These are phyloP conservation scores for Psophia crepitans DNA, from an alignment of 2,113 vertebrate species.

Conservation along the genomic window DNA sequence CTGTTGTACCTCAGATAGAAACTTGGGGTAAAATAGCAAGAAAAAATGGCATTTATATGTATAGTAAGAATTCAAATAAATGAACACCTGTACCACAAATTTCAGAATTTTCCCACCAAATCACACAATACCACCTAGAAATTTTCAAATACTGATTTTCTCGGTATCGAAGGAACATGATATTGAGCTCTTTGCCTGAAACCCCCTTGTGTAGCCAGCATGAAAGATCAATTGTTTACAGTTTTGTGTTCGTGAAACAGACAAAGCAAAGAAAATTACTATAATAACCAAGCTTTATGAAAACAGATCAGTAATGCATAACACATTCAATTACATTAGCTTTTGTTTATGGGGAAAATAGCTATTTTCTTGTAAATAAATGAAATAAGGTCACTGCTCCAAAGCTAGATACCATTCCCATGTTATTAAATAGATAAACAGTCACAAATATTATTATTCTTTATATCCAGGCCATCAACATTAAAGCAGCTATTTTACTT, in stretches of 20 bases:
- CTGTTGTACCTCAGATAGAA: background rate
- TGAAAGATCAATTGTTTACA: conserved; percentile 40
- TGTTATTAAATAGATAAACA: conserved; percentile 34
- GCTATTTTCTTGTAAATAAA: conserved; percentile 63
- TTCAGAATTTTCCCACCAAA: background rate
- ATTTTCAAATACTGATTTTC: background rate
- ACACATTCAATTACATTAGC: conserved; percentile 20
- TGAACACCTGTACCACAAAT: background rate
- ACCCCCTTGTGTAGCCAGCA: background rate
- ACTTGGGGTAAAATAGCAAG: background rate
- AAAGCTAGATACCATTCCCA: background rate
- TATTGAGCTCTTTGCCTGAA: background rate
- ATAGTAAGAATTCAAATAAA: background rate
- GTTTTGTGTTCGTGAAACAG: conserved; percentile 28
- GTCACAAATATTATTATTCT: conserved; percentile 27
- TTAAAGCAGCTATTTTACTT: conserved; percentile 35
- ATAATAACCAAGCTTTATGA: conserved; percentile 45
- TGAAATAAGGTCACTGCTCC: conserved; percentile 30
- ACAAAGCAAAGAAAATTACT: conserved; percentile 53
- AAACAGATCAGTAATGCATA: conserved; percentile 57
- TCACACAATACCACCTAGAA: background rate
- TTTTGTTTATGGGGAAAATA: conserved; percentile 51
- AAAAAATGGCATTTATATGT: background rate
- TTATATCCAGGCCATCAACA: background rate
- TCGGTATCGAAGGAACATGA: background rate